Evolutionary conservation across 2,888 invertebrate genomes (phyloP), one percentile per base, ranked within the genome.

Genomic region (Scelioninae gen. 1): DNA sequence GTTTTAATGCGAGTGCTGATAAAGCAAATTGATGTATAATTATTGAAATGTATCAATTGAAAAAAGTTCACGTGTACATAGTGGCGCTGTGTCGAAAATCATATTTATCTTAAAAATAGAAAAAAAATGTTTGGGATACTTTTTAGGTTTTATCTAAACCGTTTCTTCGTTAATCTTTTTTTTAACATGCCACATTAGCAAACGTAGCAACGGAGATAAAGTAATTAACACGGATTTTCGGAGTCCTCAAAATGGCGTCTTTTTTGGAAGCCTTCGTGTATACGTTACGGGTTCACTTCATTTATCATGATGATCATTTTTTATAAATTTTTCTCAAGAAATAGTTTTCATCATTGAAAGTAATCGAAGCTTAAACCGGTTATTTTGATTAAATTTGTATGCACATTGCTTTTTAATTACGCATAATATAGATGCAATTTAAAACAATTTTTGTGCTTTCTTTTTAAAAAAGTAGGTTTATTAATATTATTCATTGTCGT

Each of bases 161-260:
- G 47, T 47, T 31, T 56, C 10, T 32, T 45, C 15, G 9, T 45
- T 6, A n/a, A 32, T 62, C 45, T 47, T 32, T 40, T 60, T 16
- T 23, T 13, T 31, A 47, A 69, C 23, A 43, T 43, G 38, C 15
- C 58, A 53, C 62, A 72, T 72, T 62, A 62, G 60, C 11, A 29
- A 56, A 56, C 45, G 15, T 34, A n/a, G 31, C 45, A 56, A 47
- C 47, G 43, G 32, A 51, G 71, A 71, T 69, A 49, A 62, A 53
- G 16, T 51, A 47, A 72, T 72, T 62, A 72, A 51, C 60, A 62
- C 53, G 53, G 38, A 60, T 62, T 72, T 51, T 72, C 62, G 43
- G 16, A 43, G 62, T 62, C 62, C 31, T 62, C 62, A 62, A 72
- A 47, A 71, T 71, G 71, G 72, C 72, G 62, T 58, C 43, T 34